A percentile compares a stretch with the other conserved stretches of the same genome.
phyloP scores from a whole-genome alignment of 2,797 vertebrate species.

The Chlorospingus flavigularis region DNA sequence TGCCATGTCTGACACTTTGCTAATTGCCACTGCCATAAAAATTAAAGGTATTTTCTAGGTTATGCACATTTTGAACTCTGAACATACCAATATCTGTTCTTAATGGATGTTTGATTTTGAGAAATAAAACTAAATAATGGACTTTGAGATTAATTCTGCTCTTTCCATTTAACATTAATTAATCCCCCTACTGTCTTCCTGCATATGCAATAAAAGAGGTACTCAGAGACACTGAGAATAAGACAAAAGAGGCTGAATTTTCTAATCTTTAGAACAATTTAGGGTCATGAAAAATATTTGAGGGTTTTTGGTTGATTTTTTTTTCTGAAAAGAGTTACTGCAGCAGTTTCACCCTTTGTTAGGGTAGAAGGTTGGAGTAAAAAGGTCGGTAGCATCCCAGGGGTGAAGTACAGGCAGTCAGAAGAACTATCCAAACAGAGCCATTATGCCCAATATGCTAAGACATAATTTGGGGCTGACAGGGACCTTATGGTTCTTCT shows the following conservation, averaged over 20 bases:
- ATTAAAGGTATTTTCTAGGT: neutral
- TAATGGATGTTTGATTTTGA: neutral
- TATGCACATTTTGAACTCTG: neutral
- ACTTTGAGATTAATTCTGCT: neutral
- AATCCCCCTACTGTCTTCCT: neutral
- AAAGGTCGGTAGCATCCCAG: neutral
- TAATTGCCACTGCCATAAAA: neutral
- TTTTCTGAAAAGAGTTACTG: neutral
- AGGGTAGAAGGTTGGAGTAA: neutral
- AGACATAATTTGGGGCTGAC: neutral
- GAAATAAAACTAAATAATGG: neutral
- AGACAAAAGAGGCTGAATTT: neutral
- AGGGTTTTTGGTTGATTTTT: neutral
- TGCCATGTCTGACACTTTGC: neutral
- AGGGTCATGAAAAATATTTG: neutral
- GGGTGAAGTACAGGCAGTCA: neutral
- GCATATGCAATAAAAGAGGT: neutral
- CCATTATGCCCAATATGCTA: neutral
- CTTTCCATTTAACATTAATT: neutral
- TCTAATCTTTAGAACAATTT: neutral
- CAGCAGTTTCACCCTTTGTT: neutral
- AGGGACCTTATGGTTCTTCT: neutral
- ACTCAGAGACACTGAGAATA: neutral
- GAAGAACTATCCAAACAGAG: neutral
- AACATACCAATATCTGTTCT: neutral